Evolutionary conservation across 1,140 invertebrate species (phyloP).

Genomic region (Mylabris phalerata): DNA sequence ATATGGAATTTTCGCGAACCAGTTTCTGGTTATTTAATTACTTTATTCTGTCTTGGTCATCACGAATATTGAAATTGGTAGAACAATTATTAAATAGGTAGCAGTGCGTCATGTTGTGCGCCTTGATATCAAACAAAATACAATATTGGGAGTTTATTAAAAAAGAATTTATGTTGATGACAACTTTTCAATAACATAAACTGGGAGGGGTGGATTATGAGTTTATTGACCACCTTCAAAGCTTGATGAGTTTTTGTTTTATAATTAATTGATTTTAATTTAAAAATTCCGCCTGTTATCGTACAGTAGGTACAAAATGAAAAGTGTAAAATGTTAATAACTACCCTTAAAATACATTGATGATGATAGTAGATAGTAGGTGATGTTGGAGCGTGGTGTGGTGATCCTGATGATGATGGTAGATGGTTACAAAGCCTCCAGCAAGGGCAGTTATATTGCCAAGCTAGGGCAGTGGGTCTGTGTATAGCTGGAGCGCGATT

Average conservation of each 20-base stretch:
- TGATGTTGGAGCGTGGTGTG: no score
- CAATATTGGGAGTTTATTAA: slow-evolving; percentile 9
- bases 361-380: no score
- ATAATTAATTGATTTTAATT: no score
- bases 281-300: no score
- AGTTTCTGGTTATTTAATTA: slow-evolving; percentile 20
- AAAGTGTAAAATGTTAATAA: no score
- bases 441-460: slow-evolving; percentile 22
- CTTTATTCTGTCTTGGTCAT: slow-evolving; percentile 21
- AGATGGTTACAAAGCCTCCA: background rate
- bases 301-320: no score
- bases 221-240: background rate
- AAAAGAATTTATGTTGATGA: background rate
- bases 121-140: slow-evolving; percentile 18
- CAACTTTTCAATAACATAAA: slow-evolving; percentile 1
- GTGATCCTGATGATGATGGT: no score
- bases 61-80: slow-evolving; percentile 14
- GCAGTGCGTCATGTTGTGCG: background rate
- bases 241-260: background rate
- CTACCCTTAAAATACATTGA: no score
- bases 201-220: background rate
- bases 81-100: slow-evolving; percentile 15
- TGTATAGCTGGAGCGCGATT: slow-evolving; percentile 20
- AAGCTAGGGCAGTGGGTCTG: slow-evolving; percentile 24
- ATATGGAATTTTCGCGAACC: slow-evolving; percentile 19